Evolutionary conservation across 2,888 invertebrate genomes (phyloP), one percentile per base, ranked within the genome.

Genomic region (Morinoia aosen): DNA sequence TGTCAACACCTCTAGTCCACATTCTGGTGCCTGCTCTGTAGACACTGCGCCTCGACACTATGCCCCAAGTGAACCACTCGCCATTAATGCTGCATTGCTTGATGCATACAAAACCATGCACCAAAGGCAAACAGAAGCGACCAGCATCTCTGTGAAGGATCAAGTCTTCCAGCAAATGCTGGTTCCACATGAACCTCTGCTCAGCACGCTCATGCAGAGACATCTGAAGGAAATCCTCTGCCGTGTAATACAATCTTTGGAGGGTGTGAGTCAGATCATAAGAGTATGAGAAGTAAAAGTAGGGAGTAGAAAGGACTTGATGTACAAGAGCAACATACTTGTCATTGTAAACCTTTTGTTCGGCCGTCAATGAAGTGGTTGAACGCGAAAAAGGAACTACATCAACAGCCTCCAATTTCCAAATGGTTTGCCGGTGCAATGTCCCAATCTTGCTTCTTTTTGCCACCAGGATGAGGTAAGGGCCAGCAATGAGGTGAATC

Each of bases 141-240:
- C 98, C 98, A 97, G 98, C 98, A 97, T 98, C 98, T 11, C 98
- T 98, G 96, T 98, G 98, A n/a, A 98, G 98, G 33, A 97, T 97
- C 97, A 99, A 98, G 96, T 98, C 98, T 96, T 98, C 97, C 95
- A 99, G 97, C 0, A 99, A 97, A 97, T 98, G 98, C 0, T 98
- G 98, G 97, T 99, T 99, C 99, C 99, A 99, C 12, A 99, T 98
- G 97, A 99, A 99, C 95, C 99, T 98, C 40, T 98, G 97, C 97
- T 99, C 99, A 0, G 99, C 98, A 76, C 99, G 98, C 96, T 98
- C 98, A 95, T 98, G 98, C 95, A 99, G 97, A 0, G 98, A 98
- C 98, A 98, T 98, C 98, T 98, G 98, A 96, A 98, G 98, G 97
- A 99, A 99, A 97, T 99, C 98, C 0, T 98, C 98, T 0, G 98